Conservation (phyloP, 2,113 vertebrate species). For the Spheniscus mendiculus region DNA sequence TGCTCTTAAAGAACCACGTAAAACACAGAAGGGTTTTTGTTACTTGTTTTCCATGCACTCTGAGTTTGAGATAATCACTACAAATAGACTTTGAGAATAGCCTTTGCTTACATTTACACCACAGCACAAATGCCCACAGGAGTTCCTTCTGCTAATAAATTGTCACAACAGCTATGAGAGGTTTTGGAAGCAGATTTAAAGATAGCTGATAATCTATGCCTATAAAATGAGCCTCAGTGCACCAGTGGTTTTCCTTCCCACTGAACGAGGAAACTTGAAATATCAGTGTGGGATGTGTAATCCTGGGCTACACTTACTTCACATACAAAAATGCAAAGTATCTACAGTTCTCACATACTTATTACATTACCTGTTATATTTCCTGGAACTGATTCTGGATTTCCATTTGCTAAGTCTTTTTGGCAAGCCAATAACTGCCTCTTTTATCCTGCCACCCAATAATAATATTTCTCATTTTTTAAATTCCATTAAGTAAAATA, state of each 20-base stretch:
- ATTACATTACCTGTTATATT: background rate
- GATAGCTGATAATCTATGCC: background rate
- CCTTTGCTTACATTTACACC: background rate
- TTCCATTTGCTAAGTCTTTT: constrained; percentile 5
- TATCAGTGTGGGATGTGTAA: constrained; percentile 45
- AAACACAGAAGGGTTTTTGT: background rate
- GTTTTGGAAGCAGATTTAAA: background rate
- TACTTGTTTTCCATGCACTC: background rate
- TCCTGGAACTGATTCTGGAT: constrained; percentile 23
- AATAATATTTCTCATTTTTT: background rate
- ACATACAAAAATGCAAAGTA: constrained; percentile 40
- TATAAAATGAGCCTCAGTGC: background rate
- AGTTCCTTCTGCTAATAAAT: background rate
- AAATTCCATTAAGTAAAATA: background rate
- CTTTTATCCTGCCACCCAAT: background rate
- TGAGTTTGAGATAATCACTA: background rate
- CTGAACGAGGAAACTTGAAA: constrained; percentile 27
- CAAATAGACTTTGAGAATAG: background rate
- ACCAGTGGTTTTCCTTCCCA: background rate
- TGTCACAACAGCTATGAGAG: background rate
- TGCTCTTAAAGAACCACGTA: background rate
- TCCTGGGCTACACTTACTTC: background rate
- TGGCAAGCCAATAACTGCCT: background rate
- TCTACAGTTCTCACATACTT: background rate
- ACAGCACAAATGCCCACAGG: background rate